Evolutionary conservation across 2,888 invertebrate species (phyloP), one percentile per base, ranked within the genome.

Genomic region (Alitta virens): DNA sequence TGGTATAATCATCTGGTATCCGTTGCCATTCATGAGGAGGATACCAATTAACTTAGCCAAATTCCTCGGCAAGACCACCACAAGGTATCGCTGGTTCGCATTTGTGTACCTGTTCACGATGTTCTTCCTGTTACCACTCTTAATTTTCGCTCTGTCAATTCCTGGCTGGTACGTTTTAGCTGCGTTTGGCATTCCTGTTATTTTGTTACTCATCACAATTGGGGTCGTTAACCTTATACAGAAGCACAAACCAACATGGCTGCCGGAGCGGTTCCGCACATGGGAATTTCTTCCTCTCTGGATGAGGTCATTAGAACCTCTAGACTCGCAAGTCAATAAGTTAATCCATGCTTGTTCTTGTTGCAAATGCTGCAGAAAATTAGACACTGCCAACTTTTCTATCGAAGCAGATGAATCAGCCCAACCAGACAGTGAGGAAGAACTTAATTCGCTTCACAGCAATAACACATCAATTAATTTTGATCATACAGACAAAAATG

Each of bases 1-100:
- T 14, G 73, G 73, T 26, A 64, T 74, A 38, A 18, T 71, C 18
- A 49, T 73, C 1, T 71, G 62, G 60, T 69, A 69, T 38, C 67
- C 70, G 1, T 25, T 74, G 23, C 71, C 72, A 26, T 42, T 60
- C 14, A 60, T 72, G 57, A 26, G 72, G 43, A 33, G 43, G 23
- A 38, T 74, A 18, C 74, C 74, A 9, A 68, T 74, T 40, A 60
- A 50, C 26, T 40, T 73, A 46, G 71, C 72, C 1, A 68, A 66
- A 57, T 60, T 59, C 46, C 66, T 74, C 7, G 74, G 74, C 5
- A 65, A 70, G 24, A 65, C 63, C 24, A 74, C 74, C 0, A 70
- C 75, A 2, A 69, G 68, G 56, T 76, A 76, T 56, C 64, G 75
- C 18, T 76, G 76, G 76, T 75, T 77, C 62, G 72, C 73, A 1